Conservation (phyloP, 1,140 invertebrate genomes). For the Neodiprion fabricii region DNA sequence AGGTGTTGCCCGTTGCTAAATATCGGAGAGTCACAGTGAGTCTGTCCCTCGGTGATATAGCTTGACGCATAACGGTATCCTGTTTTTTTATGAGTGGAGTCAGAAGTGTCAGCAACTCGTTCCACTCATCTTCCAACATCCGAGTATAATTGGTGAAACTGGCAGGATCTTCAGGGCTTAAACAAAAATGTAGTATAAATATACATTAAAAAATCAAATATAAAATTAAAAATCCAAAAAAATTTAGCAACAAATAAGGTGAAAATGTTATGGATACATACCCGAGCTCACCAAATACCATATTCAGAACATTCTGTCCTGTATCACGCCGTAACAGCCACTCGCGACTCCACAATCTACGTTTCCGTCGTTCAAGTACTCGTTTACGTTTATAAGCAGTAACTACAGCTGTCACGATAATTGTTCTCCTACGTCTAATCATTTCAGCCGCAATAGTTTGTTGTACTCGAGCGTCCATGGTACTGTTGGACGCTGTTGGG, state of each 20-base stretch:
- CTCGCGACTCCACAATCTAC: conserved; percentile 18
- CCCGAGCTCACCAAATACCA: conserved; percentile 14
- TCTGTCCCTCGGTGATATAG: too few relatives aligned
- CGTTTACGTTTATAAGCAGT: conserved; percentile 9
- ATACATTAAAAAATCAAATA: conserved; percentile 1
- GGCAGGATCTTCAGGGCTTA: conserved; percentile 21
- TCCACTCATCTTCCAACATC: conserved; percentile 18
- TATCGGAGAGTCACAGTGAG: too few relatives aligned
- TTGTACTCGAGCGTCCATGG: too few relatives aligned
- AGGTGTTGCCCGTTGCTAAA: too few relatives aligned
- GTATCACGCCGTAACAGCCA: conserved; percentile 15
- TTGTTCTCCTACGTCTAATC: conserved; percentile 14
- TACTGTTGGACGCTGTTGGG: too few relatives aligned
- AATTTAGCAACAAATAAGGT: background rate
- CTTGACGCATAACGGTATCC: too few relatives aligned
- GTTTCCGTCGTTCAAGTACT: conserved; percentile 10
- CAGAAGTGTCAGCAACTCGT: background rate
- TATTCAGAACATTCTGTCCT: conserved; percentile 17
- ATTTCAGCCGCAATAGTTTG: conserved; percentile 5
- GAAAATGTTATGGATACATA: background rate
- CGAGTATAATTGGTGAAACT: conserved; percentile 16
- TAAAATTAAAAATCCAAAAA: conserved; percentile 7
- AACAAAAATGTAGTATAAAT: conserved; percentile 6
- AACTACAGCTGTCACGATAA: conserved; percentile 7
- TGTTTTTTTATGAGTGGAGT: too few relatives aligned